These are phyloP conservation scores for Tragopan temminckii DNA, from an alignment of 2,797 vertebrate genomes.

Conservation along the genomic window DNA sequence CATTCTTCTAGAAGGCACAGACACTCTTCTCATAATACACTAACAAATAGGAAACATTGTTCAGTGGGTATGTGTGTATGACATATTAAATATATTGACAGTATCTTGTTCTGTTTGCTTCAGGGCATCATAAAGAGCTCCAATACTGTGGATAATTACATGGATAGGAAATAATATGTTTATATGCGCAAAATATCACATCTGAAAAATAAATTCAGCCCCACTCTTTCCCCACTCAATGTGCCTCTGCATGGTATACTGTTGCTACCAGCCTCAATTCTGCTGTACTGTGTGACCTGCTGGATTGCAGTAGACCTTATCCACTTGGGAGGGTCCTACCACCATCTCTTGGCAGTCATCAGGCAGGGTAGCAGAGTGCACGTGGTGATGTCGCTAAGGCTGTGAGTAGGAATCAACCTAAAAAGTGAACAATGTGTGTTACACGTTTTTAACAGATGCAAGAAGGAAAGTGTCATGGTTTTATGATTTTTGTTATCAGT, in stretches of 20 bases:
- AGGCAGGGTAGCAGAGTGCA: background rate
- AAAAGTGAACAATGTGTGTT: background rate
- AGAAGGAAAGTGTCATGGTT: background rate
- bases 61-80: background rate
- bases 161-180: background rate
- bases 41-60: background rate
- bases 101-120: background rate
- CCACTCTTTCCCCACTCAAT: background rate
- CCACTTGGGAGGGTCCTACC: background rate
- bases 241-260: background rate
- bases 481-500: no score
- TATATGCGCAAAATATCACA: background rate
- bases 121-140: background rate
- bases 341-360: background rate
- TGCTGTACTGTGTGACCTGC: background rate
- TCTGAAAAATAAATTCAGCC: background rate
- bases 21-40: background rate
- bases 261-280: background rate
- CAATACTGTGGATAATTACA: background rate
- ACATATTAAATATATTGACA: background rate
- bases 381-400: background rate
- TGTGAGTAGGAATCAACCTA: background rate
- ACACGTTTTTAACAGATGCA: background rate
- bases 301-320: background rate
- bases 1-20: fast-evolving